These are phyloP conservation scores for Caenorhabditis tropicalis DNA, from an alignment of 1,140 invertebrate genomes.

Conservation along the genomic window DNA sequence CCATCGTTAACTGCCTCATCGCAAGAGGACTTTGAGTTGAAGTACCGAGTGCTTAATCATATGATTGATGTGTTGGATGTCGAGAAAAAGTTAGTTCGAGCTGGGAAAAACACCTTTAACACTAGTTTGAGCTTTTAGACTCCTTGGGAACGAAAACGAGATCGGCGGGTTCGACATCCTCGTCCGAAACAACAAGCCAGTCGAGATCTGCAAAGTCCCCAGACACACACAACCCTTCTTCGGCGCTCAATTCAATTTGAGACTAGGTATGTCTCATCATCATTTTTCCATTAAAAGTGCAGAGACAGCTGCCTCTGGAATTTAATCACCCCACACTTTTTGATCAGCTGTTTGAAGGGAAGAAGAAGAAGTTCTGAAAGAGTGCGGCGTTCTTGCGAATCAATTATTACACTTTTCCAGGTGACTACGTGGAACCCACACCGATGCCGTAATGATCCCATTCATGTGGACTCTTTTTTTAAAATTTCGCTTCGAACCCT, in stretches of 20 bases:
- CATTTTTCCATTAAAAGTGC: not conserved
- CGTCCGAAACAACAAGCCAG: conserved; percentile 59
- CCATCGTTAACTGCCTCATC: conserved; percentile 75
- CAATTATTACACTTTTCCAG: conserved; percentile 40
- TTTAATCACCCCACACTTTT: not conserved
- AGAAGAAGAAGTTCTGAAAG: not conserved
- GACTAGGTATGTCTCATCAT: conserved; percentile 57
- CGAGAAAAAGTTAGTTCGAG: conserved; percentile 73
- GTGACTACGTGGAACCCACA: conserved; percentile 5
- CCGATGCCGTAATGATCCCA: not conserved
- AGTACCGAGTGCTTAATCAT: conserved; percentile 74
- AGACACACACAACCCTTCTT: conserved; percentile 54
- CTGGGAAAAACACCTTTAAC: not conserved
- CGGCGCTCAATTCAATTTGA: conserved; percentile 58
- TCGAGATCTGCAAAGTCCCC: conserved; percentile 50
- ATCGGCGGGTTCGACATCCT: conserved; percentile 66
- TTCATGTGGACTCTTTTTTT: not conserved
- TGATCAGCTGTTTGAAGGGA: not conserved
- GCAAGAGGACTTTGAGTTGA: conserved; percentile 75
- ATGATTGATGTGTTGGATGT: conserved; percentile 75
- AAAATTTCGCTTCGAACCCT: not conserved
- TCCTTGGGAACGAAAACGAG: conserved; percentile 58
- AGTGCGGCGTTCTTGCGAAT: too few species aligned
- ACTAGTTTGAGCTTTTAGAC: conserved; percentile 52
- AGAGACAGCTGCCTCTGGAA: conserved; percentile 13